Evolutionary conservation across 1,140 invertebrate species (phyloP), one percentile per base, ranked within the genome.

Genomic region (Drosophila miranda): DNA sequence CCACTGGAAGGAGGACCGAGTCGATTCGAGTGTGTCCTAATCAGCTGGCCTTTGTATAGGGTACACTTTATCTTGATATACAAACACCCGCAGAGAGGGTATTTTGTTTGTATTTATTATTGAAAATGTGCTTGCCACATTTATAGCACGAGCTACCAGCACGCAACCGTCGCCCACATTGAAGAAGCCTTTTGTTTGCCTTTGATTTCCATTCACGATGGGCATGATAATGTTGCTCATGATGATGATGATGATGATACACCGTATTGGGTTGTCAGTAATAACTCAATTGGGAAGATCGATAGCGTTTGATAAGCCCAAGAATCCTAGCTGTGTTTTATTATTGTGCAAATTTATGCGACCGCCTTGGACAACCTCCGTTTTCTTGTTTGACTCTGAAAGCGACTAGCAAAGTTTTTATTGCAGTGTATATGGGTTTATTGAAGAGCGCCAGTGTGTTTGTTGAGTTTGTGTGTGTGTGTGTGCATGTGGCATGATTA

Each of bases 251-350:
- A 58, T 55, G 45, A 71, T 67, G 59, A 59, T 68, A 75, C 64
- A 64, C 64, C 77, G 70, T 64, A 87, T 87, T 87, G 63, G 71
- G 62, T 64, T 87, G 83, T 78, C 82, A 73, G 78, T 76, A 82
- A 82, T 87, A 76, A 88, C 75, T 87, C 83, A 76, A 72, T 82
- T 78, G 78, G 56, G 53, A 58, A 78, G 75, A 82, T 86, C 78
- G 72, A 64, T 78, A 48, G 62, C 55, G 34, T 58, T 71, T 62
- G 82, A 87, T 87, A 86, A 63, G 50, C 41, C 41, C 45, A 72
- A 26, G 30, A 44, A 13, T n/a, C 8, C 42, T 19, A 52, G 42
- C 50, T 64, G 30, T 19, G 21, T 54, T 63, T 55, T 63, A 54
- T 62, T 62, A 46, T 56, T 48, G 61, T 56, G 54, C 59, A 52